A percentile compares a stretch with the other conserved stretches of the same genome.
Conservation (phyloP, 2,797 vertebrate genomes). For the Percopsis omiscomaycus region DNA sequence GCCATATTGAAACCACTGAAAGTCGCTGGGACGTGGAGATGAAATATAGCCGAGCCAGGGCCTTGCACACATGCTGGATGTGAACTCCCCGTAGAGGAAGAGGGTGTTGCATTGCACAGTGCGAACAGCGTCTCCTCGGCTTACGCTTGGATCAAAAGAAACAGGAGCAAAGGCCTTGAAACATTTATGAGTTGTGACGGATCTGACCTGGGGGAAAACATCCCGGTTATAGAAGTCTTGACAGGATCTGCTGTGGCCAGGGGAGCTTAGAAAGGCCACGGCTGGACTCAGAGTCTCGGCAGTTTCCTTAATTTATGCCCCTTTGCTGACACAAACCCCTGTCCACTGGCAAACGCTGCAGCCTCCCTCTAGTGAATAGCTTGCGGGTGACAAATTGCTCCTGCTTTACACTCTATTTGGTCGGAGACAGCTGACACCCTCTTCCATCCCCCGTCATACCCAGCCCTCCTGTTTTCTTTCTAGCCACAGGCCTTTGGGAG, state of each 20-base stretch:
- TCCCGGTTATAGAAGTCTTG: conserved; percentile 54
- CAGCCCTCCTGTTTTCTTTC: conserved; percentile 72
- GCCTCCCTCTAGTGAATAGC: conserved; percentile 70
- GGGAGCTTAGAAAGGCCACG: conserved; percentile 47
- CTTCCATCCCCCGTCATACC: conserved; percentile 49
- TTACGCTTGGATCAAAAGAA: conserved; percentile 63
- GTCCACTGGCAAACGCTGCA: conserved; percentile 58
- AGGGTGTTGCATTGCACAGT: conserved; percentile 47
- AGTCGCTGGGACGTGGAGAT: conserved; percentile 12
- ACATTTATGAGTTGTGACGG: conserved; percentile 74
- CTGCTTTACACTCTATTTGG: conserved; percentile 87
- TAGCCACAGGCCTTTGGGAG: conserved; percentile 84
- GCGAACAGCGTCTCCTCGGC: conserved; percentile 57
- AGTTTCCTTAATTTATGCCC: conserved; percentile 66
- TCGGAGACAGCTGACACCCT: conserved; percentile 74
- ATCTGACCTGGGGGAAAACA: conserved; percentile 68
- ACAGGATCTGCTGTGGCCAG: conserved; percentile 48
- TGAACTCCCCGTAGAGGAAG: conserved; percentile 50
- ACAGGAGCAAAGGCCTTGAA: conserved; percentile 63
- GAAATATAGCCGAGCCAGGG: conserved; percentile 22
- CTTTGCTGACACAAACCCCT: conserved; percentile 67
- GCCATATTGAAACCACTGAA: conserved; percentile 14
- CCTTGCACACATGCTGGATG: conserved; percentile 38
- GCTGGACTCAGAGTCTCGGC: conserved; percentile 49
- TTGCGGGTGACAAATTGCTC: conserved; percentile 83